Percentiles rank a stretch among this genome's conserved stretches.
These are phyloP conservation scores for Pimephales promelas DNA, from an alignment of 2,113 vertebrate species.

Conservation along the genomic window DNA sequence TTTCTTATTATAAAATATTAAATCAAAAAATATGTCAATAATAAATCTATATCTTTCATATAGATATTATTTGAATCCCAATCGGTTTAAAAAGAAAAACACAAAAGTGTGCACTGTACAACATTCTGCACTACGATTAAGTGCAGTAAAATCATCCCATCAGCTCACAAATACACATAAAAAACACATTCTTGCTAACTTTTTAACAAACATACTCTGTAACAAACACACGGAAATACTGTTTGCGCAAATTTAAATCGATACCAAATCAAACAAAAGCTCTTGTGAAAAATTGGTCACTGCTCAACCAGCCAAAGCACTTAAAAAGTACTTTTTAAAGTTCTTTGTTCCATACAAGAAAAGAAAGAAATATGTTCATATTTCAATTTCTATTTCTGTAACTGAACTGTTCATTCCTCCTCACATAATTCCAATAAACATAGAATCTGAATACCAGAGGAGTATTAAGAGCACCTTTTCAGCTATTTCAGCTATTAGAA, in stretches of 20 bases:
- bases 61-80: background rate
- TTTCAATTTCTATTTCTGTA: background rate
- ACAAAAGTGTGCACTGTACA: background rate
- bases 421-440: background rate
- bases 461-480: slow-evolving; percentile 35
- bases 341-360: slow-evolving; percentile 15
- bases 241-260: slow-evolving; percentile 22
- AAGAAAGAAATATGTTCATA: background rate
- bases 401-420: background rate
- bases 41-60: background rate
- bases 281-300: slow-evolving; percentile 70
- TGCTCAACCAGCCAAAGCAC: slow-evolving; percentile 79
- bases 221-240: slow-evolving; percentile 27
- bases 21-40: background rate
- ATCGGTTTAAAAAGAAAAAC: background rate
- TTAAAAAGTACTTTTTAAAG: slow-evolving; percentile 63
- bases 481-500: slow-evolving; percentile 18
- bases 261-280: slow-evolving; percentile 47
- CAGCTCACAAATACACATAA: background rate
- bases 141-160: slow-evolving; percentile 17
- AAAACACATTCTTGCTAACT: background rate
- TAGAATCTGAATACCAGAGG: background rate
- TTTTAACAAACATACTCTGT: slow-evolving; percentile 55
- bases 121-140: slow-evolving; percentile 2
- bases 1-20: background rate